Base-by-base conservation (phyloP, 2,113 vertebrate species). In the Clarias batrachus region DNA sequence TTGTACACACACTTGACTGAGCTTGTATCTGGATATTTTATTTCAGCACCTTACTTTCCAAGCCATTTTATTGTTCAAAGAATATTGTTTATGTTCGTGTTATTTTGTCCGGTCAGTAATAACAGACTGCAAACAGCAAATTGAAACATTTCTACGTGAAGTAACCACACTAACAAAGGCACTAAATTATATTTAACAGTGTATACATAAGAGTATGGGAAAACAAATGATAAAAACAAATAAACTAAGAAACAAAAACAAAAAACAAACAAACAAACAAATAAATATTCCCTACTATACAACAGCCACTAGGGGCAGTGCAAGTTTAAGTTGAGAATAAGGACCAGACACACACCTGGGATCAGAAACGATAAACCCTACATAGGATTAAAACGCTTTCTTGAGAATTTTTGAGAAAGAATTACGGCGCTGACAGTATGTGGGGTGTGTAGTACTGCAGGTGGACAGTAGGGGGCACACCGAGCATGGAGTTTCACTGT, bases 381-480 rank as follows among this genome's bases (percentile, higher is more conserved):
- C 23, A 41, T 16, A 41, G 8, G 41, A 56, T 21, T 25, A 48
- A 19, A 25, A 66, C 80, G 52, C 13, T 33, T 80, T 25, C 8
- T 59, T 57, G 6, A 30, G 65, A 59, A 2, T 41, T 76, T 71
- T 60, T 19, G 41, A 48, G 37, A 71, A 78, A 79, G 21, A 16
- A 14, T 80, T 37, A 65, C 23, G 4, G 48, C 16, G 41, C 48
- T 19, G 52, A 60, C 25, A 41, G 23, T 4, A 48, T 2, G 62
- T 11, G 27, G 10, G 12, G 60, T 82, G 60, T 59, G 63, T 77
- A 63, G 73, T 81, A 23, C 56, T 13, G 10, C 14, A 71, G 70
- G 86, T 57, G 41, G 84, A 80, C 91, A 92, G 86, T 91, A 90
- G 88, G 88, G 88, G 88, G 88, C 90, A 91, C 60, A 71, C 85